A percentile compares a stretch with the other conserved stretches of the same genome.
Conservation (phyloP, 2,888 invertebrate genomes). For the Diplolepis rosae region DNA sequence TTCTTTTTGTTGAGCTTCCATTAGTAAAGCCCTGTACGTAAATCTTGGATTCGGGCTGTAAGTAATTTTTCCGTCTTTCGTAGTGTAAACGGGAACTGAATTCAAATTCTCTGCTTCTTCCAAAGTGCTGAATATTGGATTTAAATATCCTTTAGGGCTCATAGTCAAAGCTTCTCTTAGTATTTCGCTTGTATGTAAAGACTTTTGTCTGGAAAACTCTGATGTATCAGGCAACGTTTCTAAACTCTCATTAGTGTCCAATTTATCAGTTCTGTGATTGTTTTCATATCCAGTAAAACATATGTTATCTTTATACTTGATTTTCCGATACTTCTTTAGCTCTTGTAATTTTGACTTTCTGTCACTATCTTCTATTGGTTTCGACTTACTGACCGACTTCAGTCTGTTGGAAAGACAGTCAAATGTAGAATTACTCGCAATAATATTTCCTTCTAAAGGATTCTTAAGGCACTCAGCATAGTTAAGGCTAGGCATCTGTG, state of each 20-base stretch:
- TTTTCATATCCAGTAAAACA: constrained; percentile 4
- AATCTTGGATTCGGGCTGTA: constrained; percentile 70
- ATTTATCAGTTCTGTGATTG: not conserved
- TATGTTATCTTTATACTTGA: not conserved
- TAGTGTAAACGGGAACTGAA: constrained; percentile 69
- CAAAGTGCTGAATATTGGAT: constrained; percentile 60
- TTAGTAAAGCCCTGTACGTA: constrained; percentile 63
- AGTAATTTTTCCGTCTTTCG: constrained; percentile 71
- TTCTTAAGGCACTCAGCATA: not conserved
- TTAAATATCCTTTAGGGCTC: constrained; percentile 56
- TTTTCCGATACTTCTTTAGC: not conserved
- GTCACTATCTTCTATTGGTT: not conserved
- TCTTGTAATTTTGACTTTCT: constrained; percentile 8
- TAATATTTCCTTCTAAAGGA: not conserved
- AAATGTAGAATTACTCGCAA: not conserved
- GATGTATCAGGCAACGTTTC: constrained; percentile 8
- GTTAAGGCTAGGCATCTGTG: not conserved
- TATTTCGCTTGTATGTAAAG: not conserved
- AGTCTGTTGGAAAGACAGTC: constrained; percentile 21
- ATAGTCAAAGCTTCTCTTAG: constrained; percentile 6
- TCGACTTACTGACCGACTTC: constrained; percentile 4
- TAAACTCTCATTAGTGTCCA: not conserved
- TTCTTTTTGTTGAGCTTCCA: constrained; percentile 63
- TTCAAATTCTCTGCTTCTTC: constrained; percentile 63
- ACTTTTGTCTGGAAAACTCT: not conserved